Evolutionary conservation across 2,113 vertebrate species (phyloP).

Genomic region (Microtus montanus): DNA sequence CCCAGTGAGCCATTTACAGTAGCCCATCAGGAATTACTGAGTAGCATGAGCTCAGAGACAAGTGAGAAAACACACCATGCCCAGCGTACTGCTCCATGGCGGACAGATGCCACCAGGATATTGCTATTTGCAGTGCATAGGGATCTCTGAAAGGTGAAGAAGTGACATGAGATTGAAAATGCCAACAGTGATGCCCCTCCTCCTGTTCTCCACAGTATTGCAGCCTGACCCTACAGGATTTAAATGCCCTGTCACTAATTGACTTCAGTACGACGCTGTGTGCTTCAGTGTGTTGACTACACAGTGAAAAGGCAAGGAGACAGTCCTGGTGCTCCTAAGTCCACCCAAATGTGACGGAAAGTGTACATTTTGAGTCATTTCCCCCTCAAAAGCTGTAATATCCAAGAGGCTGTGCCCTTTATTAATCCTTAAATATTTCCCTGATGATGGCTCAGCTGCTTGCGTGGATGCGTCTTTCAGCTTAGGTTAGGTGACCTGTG

Average conservation of each 20-base stretch:
- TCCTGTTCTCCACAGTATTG: background rate
- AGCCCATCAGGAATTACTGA: background rate
- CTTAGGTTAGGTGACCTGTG: background rate
- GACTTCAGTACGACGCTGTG: background rate
- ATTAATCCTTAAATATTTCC: background rate
- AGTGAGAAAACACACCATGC: background rate
- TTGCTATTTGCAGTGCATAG: background rate
- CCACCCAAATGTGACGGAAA: background rate
- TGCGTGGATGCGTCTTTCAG: background rate
- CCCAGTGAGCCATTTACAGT: background rate
- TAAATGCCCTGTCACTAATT: conserved; percentile 24
- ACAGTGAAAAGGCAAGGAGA: conserved; percentile 38
- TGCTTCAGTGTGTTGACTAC: background rate
- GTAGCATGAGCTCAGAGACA: conserved; percentile 4
- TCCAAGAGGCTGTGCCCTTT: background rate
- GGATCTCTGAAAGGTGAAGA: conserved; percentile 47
- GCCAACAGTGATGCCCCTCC: conserved; percentile 31
- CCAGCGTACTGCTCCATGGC: background rate
- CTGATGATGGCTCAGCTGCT: background rate
- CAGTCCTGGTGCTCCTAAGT: background rate
- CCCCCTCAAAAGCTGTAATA: background rate
- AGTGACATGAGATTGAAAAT: conserved; percentile 40
- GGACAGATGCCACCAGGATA: background rate
- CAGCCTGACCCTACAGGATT: background rate
- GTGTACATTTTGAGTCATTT: conserved; percentile 34